Evolutionary conservation across 2,888 invertebrate species (phyloP).

Genomic region (Pantelozetes paolii): DNA sequence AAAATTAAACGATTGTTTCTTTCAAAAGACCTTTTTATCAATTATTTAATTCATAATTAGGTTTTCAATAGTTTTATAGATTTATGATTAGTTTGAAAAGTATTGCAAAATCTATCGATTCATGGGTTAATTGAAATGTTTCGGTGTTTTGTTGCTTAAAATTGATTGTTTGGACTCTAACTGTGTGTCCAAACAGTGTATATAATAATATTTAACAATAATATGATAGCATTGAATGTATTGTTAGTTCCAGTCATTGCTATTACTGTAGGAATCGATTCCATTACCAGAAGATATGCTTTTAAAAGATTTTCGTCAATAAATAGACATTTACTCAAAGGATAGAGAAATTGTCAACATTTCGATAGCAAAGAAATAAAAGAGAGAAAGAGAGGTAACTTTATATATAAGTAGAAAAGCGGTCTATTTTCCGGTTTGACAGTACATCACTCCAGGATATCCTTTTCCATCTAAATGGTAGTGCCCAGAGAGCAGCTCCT

Average conservation of each 20-base stretch:
- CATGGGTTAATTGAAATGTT: no score
- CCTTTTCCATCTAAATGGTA: conserved; percentile 28
- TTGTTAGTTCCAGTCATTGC: conserved; percentile 15
- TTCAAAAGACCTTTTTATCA: no score
- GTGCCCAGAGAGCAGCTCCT: not conserved
- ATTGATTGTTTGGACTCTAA: no score
- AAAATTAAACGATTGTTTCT: no score
- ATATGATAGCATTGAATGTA: not conserved
- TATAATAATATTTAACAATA: not conserved
- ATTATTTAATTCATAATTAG: no score
- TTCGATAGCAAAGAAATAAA: conserved; percentile 6
- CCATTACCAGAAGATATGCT: conserved; percentile 20
- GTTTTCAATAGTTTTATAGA: no score
- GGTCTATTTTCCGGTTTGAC: conserved; percentile 32
- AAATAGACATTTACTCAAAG: conserved; percentile 32
- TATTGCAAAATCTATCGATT: no score
- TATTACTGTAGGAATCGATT: not conserved
- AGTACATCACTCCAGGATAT: conserved; percentile 33
- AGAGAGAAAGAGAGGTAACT: no score
- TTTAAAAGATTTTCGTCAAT: conserved; percentile 30
- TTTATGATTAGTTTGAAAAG: no score
- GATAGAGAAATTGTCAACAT: conserved; percentile 33
- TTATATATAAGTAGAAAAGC: conserved; percentile 13
- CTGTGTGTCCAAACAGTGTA: no score
- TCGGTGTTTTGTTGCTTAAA: no score